phyloP scores from a whole-genome alignment of 2,797 vertebrate genomes.

The Stomatorhinus walkeri region DNA sequence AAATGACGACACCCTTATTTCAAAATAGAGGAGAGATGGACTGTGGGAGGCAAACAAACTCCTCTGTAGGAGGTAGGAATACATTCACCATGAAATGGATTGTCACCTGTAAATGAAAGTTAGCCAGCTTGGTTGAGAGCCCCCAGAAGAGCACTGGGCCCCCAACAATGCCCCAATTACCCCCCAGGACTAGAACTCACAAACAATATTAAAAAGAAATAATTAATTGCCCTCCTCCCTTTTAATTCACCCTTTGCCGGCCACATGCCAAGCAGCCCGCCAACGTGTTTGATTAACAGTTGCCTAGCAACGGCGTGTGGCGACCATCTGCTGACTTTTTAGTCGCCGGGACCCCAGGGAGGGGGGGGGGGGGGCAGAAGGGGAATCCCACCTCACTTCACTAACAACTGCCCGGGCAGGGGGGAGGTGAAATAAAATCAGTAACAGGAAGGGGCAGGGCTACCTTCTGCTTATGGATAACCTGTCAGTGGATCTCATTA shows the following conservation, averaged over 20 bases:
- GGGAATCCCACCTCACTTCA: neutral
- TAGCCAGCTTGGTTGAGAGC: neutral
- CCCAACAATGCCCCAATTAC: neutral
- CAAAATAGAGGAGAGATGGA: neutral
- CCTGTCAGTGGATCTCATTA: neutral
- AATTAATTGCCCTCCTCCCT: neutral
- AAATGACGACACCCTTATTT: neutral
- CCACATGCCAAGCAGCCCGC: neutral
- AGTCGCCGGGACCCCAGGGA: neutral
- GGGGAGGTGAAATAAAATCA: neutral
- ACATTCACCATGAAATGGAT: neutral
- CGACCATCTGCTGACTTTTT: conserved; percentile 17
- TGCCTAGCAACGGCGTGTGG: conserved; percentile 21
- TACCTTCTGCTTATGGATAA: neutral
- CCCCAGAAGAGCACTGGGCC: neutral
- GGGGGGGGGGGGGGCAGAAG: neutral
- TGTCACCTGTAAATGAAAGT: conserved; percentile 4
- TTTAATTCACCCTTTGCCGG: neutral
- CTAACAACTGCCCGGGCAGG: neutral
- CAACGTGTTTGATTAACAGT: conserved; percentile 22
- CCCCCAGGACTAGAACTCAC: neutral
- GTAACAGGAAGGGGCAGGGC: neutral
- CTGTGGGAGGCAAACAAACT: neutral
- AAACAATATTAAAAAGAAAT: neutral
- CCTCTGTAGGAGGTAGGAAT: neutral